Evolutionary conservation across 2,113 vertebrate species (phyloP).

Genomic region (Daboia siamensis): DNA sequence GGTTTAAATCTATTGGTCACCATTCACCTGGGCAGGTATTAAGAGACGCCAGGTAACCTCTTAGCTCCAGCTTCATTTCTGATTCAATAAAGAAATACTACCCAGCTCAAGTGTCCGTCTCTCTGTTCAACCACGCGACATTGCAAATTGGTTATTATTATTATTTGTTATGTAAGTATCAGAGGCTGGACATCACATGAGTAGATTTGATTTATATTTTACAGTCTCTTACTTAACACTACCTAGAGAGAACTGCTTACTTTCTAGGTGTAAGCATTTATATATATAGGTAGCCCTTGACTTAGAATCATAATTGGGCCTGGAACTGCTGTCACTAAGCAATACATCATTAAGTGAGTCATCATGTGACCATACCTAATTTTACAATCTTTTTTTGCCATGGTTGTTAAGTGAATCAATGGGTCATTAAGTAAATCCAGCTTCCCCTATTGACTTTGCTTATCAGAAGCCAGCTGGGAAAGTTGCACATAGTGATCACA

Average conservation of each 20-base stretch:
- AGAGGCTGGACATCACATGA: not conserved
- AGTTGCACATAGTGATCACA: not conserved
- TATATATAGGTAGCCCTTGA: not conserved
- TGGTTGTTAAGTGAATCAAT: not conserved
- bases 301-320: not conserved
- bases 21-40: too few relatives aligned
- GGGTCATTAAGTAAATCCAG: not conserved
- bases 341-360: not conserved
- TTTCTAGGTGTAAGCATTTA: too few relatives aligned
- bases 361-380: not conserved
- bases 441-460: not conserved
- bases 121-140: too few relatives aligned
- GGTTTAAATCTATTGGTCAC: too few relatives aligned
- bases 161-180: not conserved
- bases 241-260: too few relatives aligned
- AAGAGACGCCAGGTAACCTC: too few relatives aligned
- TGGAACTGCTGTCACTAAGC: not conserved
- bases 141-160: not conserved
- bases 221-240: not conserved
- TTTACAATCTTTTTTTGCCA: not conserved
- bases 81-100: too few relatives aligned
- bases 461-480: not conserved
- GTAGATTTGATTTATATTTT: not conserved
- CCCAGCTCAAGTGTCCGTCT: too few relatives aligned
- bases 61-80: too few relatives aligned